Evolutionary conservation across 2,888 invertebrate species (phyloP), one percentile per base, ranked within the genome.

Genomic region (Hesperia comma): DNA sequence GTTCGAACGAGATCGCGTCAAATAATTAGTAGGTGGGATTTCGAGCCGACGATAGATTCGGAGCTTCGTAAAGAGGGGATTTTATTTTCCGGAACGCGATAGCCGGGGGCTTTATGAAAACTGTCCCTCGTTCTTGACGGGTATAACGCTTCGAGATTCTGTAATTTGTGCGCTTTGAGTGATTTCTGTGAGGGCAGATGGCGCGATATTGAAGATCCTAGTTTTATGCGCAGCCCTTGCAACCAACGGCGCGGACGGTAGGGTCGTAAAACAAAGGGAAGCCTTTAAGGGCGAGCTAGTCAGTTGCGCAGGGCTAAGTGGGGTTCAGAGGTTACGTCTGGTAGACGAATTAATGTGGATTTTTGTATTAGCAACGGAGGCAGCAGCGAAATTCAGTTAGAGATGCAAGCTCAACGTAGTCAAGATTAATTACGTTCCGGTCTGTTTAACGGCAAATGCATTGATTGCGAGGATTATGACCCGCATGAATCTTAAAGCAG

Each of bases 181-280:
- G 86, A 90, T 88, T 89, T 84, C 81, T 79, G 75, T 83, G 82
- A 76, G 80, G 80, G 80, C 90, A 90, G 91, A 88, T 90, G 91
- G 85, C 77, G 83, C 80, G 86, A 86, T 88, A 90, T 90, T 86
- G 87, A 79, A 79, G 79, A 76, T 79, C 82, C 83, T 86, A 86
- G 86, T 86, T 90, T 90, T 90, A 90, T 86, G 85, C 78, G 79
- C 75, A 77, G 74, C 77, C 78, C 79, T 80, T 79, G 79, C 77
- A 79, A 76, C 79, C 80, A 82, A 83, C 81, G 54, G 79, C 76
- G 37, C 57, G 43, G 56, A 46, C 63, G 75, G 72, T 69, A 74
- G 75, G 78, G 78, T 86, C 88, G 86, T 89, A 89, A 89, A 88
- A 84, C 82, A 80, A 80, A 79, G 81, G 78, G 81, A 77, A 84